Conservation (phyloP, 2,113 vertebrate genomes). For the Herpailurus yagouaroundi region DNA sequence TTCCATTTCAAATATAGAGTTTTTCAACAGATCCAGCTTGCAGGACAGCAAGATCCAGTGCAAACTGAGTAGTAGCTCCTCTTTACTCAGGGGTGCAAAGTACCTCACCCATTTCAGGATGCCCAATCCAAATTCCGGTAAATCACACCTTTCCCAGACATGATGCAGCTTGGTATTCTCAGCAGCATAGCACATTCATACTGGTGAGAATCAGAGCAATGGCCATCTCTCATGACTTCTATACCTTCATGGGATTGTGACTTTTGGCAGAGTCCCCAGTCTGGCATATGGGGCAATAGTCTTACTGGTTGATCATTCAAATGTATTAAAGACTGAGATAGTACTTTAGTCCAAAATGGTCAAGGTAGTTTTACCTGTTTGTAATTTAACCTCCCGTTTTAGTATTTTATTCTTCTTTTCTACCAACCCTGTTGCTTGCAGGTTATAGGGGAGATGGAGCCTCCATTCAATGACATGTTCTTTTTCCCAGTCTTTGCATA, state of each 20-base stretch:
- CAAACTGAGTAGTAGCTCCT: neutral
- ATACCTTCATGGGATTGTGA: neutral
- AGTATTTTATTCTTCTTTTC: neutral
- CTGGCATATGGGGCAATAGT: neutral
- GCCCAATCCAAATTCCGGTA: neutral
- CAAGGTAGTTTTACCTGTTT: neutral
- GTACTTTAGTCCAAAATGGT: neutral
- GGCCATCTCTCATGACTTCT: neutral
- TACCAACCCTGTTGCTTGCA: neutral
- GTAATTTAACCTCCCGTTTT: neutral
- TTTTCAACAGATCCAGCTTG: neutral
- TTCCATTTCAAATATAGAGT: neutral
- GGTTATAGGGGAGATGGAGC: neutral
- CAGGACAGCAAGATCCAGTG: neutral
- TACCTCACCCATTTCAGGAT: neutral
- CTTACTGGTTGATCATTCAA: neutral
- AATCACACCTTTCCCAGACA: neutral
- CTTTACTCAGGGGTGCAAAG: neutral
- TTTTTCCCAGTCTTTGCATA: neutral
- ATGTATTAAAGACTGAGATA: neutral
- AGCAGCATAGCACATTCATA: neutral
- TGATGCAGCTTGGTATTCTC: neutral
- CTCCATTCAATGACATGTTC: neutral
- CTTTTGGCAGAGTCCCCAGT: too few species aligned
- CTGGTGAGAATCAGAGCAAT: neutral